Base-by-base conservation (phyloP, 1,140 invertebrate genomes). In the Globodera ellingtonae region DNA sequence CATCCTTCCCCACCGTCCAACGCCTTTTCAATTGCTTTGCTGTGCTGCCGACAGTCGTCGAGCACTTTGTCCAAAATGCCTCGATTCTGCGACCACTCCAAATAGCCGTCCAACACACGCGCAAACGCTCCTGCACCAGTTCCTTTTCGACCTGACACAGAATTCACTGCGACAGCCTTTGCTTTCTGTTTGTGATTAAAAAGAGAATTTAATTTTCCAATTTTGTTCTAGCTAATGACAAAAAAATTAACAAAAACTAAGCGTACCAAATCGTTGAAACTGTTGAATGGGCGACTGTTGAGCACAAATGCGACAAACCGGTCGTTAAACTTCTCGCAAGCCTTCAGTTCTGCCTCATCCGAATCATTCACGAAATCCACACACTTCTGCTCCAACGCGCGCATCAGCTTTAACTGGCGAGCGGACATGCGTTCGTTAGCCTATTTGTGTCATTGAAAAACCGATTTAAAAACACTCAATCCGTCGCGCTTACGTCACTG, bases 61-160 rank as follows among this genome's bases (percentile, higher is more conserved):
- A 86, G 76, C 73, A 86, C 78, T 35, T 85, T 70, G 15, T 88
- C 84, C 18, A 86, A 47, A n/a, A 86, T 70, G n/a, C 80, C 73
- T 15, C 83, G 15, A 69, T 81, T 84, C 65, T 72, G 62, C 59
- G 82, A 62, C 66, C 59, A 81, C 15, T 82, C 81, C 50, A 81
- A 74, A 75, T 82, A 72, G 15, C n/a, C 15, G 3, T 83, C 80
- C 21, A 79, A 81, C 56, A 50, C 8, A 35, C 79, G 79, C 18
- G 82, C 74, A 67, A 47, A 81, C 8, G 52, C 66, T 82, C 44
- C 79, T 73, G 18, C 52, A 56, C 47, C 79, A 76, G 47, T 35
- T 24, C 52, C 48, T 46, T 46, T 78, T 24, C 86, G 48, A 9
- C 73, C 77, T 13, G 48, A 67, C 18, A 24, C 80, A 6, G 76